These are phyloP conservation scores for Xestia c-nigrum DNA, from an alignment of 2,888 invertebrate species.

Conservation along the genomic window DNA sequence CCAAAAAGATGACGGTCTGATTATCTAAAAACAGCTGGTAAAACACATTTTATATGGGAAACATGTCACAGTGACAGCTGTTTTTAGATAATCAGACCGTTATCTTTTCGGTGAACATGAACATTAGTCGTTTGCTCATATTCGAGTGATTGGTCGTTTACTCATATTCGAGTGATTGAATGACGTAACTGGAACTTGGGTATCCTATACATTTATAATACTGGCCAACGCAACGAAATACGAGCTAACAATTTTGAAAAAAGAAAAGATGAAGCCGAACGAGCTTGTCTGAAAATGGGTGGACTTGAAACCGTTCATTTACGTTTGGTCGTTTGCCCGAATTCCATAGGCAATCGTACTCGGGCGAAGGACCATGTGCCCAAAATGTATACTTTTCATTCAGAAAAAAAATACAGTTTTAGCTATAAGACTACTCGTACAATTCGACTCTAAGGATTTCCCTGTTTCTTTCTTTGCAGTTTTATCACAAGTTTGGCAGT, in stretches of 20 bases:
- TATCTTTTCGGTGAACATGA: too few species aligned
- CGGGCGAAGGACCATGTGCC: background rate
- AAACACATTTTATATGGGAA: too few species aligned
- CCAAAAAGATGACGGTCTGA: too few species aligned
- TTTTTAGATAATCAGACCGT: too few species aligned
- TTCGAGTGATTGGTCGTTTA: background rate
- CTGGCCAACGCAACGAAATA: background rate
- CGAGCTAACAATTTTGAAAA: background rate
- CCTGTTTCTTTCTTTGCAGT: slow-evolving; percentile 67
- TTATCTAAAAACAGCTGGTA: too few species aligned
- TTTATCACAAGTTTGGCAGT: slow-evolving; percentile 85
- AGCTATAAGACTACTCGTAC: background rate
- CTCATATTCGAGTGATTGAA: background rate
- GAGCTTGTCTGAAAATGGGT: background rate
- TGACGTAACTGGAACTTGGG: background rate
- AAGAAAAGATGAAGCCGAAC: background rate
- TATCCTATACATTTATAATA: background rate
- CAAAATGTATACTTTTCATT: background rate
- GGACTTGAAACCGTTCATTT: background rate
- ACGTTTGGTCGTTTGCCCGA: background rate
- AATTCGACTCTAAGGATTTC: slow-evolving; percentile 61
- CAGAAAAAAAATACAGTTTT: background rate
- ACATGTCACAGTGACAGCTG: too few species aligned
- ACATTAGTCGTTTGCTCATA: background rate
- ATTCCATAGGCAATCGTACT: background rate